Evolutionary conservation across 2,797 vertebrate species (phyloP), one percentile per base, ranked within the genome.

Genomic region (Erithacus rubecula): DNA sequence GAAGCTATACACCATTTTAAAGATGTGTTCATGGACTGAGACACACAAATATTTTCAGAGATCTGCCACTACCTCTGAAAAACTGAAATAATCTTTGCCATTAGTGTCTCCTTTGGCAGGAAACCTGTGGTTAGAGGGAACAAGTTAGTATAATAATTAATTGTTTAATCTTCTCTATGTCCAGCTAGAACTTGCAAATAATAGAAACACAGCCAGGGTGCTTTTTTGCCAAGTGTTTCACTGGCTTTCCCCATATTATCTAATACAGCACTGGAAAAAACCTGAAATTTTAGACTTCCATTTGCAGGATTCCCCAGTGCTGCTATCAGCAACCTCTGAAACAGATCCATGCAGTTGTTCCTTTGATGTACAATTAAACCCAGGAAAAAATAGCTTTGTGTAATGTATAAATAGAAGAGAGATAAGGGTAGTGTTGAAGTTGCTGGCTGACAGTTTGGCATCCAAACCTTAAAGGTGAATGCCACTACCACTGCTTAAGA

Each of bases 311-410:
- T 96, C 83, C 83, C 64, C 79, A 68, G 27, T 0, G 15, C 92
- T 91, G 81, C 43, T 96, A 86, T 95, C 87, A 90, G 83, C 68
- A 80, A 49, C 86, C 81, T 94, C 67, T 39, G n/a, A 92, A 95
- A 83, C n/a, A 2, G 10, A 94, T 89, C 69, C 70, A 27, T 94
- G 94, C 87, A 91, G 67, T 41, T 79, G 44, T 15, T 36, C 65
- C 62, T 94, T 91, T 97, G 69, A 95, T 95, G 83, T 87, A 70
- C 76, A 94, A 51, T 95, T 96, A 96, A 96, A 95, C 39, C 32
- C 47, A 71, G 78, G 87, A 67, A 76, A 89, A 90, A 96, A 96
- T 93, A 95, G 78, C 93, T 94, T 95, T 94, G 84, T 94, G 56
- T 87, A 87, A 93, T 68, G 6, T 94, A 91, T 86, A 91, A 91